Percentiles rank a stretch among this genome's conserved stretches.
These are phyloP conservation scores for Lepisosteus osseus DNA, from an alignment of 2,113 vertebrate species.

Conservation along the genomic window DNA sequence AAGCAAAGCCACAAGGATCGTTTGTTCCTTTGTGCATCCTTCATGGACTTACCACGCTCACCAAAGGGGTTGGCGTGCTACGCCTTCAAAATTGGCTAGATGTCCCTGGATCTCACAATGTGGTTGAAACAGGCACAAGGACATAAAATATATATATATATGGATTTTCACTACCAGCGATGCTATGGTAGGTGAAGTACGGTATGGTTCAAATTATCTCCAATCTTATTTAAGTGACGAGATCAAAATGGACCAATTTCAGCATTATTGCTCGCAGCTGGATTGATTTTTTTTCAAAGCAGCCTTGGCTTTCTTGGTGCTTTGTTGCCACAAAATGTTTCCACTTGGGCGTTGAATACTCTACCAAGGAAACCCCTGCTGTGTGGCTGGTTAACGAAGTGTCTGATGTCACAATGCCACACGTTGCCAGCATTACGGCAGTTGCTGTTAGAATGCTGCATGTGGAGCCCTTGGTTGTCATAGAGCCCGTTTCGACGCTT, in stretches of 20 bases:
- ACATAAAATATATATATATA: too few species aligned
- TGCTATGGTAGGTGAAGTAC: background rate
- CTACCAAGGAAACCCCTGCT: background rate
- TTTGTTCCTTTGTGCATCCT: too few species aligned
- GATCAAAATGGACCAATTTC: background rate
- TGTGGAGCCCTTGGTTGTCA: background rate
- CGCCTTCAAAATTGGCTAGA: too few species aligned
- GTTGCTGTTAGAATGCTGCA: constrained; percentile 14
- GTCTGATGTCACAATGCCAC: background rate
- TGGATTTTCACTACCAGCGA: background rate
- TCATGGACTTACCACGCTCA: too few species aligned
- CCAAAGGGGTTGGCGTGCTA: too few species aligned
- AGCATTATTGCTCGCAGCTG: constrained; percentile 14
- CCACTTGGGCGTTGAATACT: background rate
- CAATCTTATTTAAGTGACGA: background rate
- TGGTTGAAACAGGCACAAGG: too few species aligned
- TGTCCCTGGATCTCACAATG: too few species aligned
- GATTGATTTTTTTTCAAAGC: constrained; percentile 22
- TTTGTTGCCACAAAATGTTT: background rate
- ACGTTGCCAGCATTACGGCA: background rate
- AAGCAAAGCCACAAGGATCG: too few species aligned
- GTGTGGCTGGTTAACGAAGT: background rate
- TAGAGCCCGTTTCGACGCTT: too few species aligned
- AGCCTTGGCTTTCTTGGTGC: background rate
- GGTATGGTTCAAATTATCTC: background rate